Percentiles rank a stretch among this genome's conserved stretches.
Evolutionary conservation across 2,113 vertebrate species (phyloP).

Genomic region (Megaceryle maxima): DNA sequence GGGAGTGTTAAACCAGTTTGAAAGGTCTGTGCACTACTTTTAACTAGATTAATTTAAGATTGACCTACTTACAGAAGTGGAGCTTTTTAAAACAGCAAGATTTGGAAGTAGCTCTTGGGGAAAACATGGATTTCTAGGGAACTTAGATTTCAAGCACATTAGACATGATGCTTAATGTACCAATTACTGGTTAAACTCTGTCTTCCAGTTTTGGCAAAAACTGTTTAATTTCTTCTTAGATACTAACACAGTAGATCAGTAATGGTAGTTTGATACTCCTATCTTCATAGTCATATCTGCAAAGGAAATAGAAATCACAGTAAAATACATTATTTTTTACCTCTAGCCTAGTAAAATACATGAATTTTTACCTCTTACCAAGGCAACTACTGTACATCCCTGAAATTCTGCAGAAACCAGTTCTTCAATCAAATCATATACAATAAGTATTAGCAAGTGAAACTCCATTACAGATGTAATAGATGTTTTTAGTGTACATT

Average conservation of each 20-base stretch:
- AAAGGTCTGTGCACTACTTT: constrained; percentile 14
- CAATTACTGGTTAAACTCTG: background rate
- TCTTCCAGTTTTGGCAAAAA: background rate
- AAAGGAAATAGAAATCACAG: background rate
- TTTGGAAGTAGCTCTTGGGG: background rate
- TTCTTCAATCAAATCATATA: background rate
- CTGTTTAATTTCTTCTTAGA: background rate
- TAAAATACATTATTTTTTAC: background rate
- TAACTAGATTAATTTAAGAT: constrained; percentile 48
- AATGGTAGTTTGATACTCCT: background rate
- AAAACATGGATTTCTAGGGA: background rate
- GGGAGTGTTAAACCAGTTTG: constrained; percentile 39
- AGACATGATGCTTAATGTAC: background rate
- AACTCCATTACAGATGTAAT: background rate
- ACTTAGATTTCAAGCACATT: constrained; percentile 1
- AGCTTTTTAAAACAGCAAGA: background rate
- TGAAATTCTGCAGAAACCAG: background rate
- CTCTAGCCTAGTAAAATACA: background rate
- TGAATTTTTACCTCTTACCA: background rate
- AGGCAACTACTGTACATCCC: background rate
- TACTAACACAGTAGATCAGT: background rate
- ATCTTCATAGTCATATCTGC: background rate
- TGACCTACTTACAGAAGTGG: constrained; percentile 27
- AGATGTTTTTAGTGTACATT: background rate
- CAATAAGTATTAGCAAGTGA: background rate